These are phyloP conservation scores for pig (Sus scrofa) DNA, from an alignment of 2,113 vertebrate genomes.

Conservation along the genomic window T2T-Sscrofa CM000819.6:82706501-82707000, in stretches of 20 bases:
- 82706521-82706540: background rate
- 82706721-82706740: slow-evolving; percentile 65
- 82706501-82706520: background rate
- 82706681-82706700: slow-evolving; percentile 47
- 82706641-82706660: slow-evolving; percentile 62
- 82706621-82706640: slow-evolving; percentile 56
- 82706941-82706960: slow-evolving; percentile 61
- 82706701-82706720: slow-evolving; percentile 50
- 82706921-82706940: slow-evolving; percentile 74
- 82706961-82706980: background rate
- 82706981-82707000: slow-evolving; percentile 79
- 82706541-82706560: slow-evolving; percentile 36
- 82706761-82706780: slow-evolving; percentile 71
- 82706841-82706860: slow-evolving; percentile 67
- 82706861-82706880: slow-evolving; percentile 75
- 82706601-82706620: slow-evolving; percentile 59
- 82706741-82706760: slow-evolving; percentile 76
- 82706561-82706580: background rate
- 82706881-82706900: slow-evolving; percentile 76
- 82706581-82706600: slow-evolving; percentile 65
- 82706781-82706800: slow-evolving; percentile 37
- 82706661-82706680: background rate
- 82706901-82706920: slow-evolving; percentile 65
- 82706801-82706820: slow-evolving; percentile 76
- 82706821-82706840: slow-evolving; percentile 60